Evolutionary conservation across 2,113 vertebrate species (phyloP), one percentile per base, ranked within the genome.

Genomic region (Brachypodius melanocephalos): DNA sequence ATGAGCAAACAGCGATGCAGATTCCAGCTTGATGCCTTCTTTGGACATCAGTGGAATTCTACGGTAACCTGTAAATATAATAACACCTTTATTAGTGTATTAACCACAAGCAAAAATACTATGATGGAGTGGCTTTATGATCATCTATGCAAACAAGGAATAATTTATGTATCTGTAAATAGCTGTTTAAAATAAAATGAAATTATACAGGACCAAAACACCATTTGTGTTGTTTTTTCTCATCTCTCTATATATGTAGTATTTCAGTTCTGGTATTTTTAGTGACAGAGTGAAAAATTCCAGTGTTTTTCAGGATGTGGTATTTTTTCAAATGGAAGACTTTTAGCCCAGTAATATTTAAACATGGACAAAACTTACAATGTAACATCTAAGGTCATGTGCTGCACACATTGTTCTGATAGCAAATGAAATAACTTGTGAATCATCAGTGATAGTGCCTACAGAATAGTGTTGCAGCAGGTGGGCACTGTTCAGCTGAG

Each of bases 1-100:
- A 31, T 98, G 98, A 78, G 98, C 81, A 78, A 99, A 99, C 15
- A 99, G 97, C 0, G 98, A 98, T 49, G 98, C 98, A 42, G 98
- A 96, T 79, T 98, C 97, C 32, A 99, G 97, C 57, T 79, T 98
- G 61, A 61, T 93, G 17, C 98, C 98, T 0, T 97, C 59, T 96
- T 49, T 98, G 94, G 98, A 97, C 42, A 96, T 85, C 24, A 99
- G 96, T 5, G 99, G 99, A 63, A 99, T 65, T 5, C 94, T 98
- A 8, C 98, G 96, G 86, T 99, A 99, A 76, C 99, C 99, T 99
- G 95, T 43, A 96, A 97, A 95, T 34, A 18, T 3, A 96, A 92
- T 32, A 22, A 65, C 26, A 62, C 29, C 14, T 26, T 22, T 7
- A 32, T 97, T 82, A 96, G 66, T 40, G 15, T 29, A 24, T 38